Percentiles rank a stretch among this genome's conserved stretches.
These are phyloP conservation scores for Cataglyphis rosenhaueri DNA, from an alignment of 2,888 invertebrate genomes.

Conservation along the genomic window DNA sequence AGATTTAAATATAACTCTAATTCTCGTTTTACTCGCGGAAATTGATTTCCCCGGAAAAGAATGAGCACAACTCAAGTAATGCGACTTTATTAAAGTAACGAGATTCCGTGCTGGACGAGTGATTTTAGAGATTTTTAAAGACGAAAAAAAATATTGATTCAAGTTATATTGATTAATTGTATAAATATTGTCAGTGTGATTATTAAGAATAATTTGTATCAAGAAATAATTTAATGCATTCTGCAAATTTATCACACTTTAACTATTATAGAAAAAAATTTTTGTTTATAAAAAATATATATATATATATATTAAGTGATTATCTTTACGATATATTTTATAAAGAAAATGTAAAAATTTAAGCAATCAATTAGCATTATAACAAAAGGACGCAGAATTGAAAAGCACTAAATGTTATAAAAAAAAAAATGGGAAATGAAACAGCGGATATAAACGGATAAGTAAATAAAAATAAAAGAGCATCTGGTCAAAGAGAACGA, in stretches of 20 bases:
- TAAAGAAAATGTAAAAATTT: neutral
- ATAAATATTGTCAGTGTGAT: constrained; percentile 12
- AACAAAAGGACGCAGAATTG: neutral
- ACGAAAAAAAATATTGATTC: neutral
- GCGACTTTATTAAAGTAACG: constrained; percentile 40
- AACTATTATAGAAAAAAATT: neutral
- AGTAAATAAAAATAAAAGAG: constrained; percentile 59
- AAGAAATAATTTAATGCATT: neutral
- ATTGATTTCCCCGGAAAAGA: constrained; percentile 42
- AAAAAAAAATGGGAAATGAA: constrained; percentile 8
- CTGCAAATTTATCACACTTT: neutral
- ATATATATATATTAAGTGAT: neutral
- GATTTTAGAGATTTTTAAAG: neutral
- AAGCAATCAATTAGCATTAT: neutral
- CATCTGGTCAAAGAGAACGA: constrained; percentile 36
- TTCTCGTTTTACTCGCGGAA: constrained; percentile 25
- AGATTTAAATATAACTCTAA: constrained; percentile 27
- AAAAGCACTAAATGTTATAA: constrained; percentile 5
- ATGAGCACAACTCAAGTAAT: constrained; percentile 23
- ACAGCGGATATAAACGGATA: constrained; percentile 23
- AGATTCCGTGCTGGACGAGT: constrained; percentile 17
- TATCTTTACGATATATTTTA: neutral
- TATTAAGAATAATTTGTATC: neutral
- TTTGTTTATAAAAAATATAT: neutral
- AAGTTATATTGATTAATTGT: neutral